Conservation (phyloP, 2,797 vertebrate genomes). For the Denticeps clupeoides region DNA sequence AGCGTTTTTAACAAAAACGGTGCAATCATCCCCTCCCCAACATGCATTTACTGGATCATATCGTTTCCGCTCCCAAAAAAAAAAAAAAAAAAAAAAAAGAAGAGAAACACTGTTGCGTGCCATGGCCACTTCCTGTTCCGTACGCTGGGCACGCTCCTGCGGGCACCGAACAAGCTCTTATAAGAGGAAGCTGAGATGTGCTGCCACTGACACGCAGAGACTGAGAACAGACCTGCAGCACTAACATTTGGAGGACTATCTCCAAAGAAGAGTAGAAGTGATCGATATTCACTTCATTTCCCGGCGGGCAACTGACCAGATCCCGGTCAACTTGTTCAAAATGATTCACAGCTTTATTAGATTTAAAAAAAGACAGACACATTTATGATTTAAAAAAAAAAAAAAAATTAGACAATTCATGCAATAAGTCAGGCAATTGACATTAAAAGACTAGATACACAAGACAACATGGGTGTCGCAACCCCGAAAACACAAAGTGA, state of each 20-base stretch:
- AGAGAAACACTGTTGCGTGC: constrained; percentile 2
- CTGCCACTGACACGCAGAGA: constrained; percentile 4
- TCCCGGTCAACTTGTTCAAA: constrained; percentile 15
- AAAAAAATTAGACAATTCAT: constrained; percentile 43
- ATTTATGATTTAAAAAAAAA: constrained; percentile 14
- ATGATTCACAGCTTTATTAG: constrained; percentile 67
- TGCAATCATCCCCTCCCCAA: too few relatives aligned
- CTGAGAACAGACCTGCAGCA: too few relatives aligned
- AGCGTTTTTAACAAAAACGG: background rate
- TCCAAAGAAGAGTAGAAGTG: too few relatives aligned
- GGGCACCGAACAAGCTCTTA: constrained; percentile 14
- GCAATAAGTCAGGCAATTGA: too few relatives aligned
- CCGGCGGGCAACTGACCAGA: background rate
- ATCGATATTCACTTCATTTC: too few relatives aligned
- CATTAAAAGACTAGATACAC: too few relatives aligned
- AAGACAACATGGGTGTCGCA: too few relatives aligned
- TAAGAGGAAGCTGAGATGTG: constrained; percentile 29
- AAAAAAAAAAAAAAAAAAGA: background rate
- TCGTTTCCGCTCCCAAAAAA: too few relatives aligned
- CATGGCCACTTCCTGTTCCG: constrained; percentile 43
- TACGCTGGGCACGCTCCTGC: constrained; percentile 17
- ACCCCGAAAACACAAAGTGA: background rate
- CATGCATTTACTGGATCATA: too few relatives aligned
- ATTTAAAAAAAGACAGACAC: constrained; percentile 39
- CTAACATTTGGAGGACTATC: too few relatives aligned